Conservation (phyloP, 1,140 invertebrate species). For the Mylabris phalerata region DNA sequence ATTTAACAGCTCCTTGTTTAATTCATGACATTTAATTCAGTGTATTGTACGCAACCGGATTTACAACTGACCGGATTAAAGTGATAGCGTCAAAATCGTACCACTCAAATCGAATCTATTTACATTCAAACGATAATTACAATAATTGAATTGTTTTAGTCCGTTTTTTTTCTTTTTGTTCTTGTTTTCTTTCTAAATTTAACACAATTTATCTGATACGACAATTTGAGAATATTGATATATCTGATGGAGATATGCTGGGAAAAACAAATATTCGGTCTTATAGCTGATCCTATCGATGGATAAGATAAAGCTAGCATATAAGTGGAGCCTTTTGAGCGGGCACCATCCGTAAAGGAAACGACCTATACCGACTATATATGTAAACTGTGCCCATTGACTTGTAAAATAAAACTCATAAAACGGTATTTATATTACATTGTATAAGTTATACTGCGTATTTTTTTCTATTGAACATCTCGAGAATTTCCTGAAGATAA, state of each 20-base stretch:
- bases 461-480: too few species aligned
- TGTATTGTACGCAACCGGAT: conserved; percentile 3
- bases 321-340: conserved; percentile 9
- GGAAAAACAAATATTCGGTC: conserved; percentile 7
- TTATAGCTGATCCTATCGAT: conserved; percentile 7
- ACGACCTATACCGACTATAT: conserved; percentile 8
- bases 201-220: too few species aligned
- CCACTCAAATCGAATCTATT: conserved; percentile 12
- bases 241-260: too few species aligned
- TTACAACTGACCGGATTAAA: conserved; percentile 12
- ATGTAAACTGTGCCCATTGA: conserved; percentile 17
- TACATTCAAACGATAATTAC: too few species aligned
- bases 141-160: too few species aligned
- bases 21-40: conserved; percentile 13
- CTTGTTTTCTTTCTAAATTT: too few species aligned
- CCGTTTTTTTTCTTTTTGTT: too few species aligned
- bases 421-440: conserved; percentile 18
- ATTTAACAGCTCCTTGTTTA: conserved; percentile 12
- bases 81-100: conserved; percentile 12
- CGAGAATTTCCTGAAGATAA: too few species aligned
- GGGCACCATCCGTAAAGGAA: conserved; percentile 14
- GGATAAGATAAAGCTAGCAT: conserved; percentile 4
- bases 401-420: conserved; percentile 22
- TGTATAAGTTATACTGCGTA: conserved; percentile 16
- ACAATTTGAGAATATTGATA: too few species aligned